Evolutionary conservation across 2,113 vertebrate species (phyloP), one percentile per base, ranked within the genome.

Genomic region (Tachysurus vachellii): DNA sequence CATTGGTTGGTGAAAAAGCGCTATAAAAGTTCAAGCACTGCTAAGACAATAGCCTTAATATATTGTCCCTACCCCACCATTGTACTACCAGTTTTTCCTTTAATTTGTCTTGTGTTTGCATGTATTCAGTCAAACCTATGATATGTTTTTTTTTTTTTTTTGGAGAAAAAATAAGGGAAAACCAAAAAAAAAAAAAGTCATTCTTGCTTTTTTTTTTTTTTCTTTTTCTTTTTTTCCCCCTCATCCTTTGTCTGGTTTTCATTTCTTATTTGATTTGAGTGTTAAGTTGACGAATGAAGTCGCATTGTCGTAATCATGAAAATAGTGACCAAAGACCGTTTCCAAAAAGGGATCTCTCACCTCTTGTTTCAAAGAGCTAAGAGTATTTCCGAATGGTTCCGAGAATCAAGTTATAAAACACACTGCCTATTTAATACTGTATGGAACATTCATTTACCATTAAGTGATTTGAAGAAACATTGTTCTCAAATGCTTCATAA

Each of bases 281-380:
- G 31, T 64, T 50, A 23, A 53, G 50, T 36, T 70, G 53, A 16
- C 68, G 50, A 83, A 83, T 50, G 31, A 76, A 80, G 57, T 28
- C 21, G 28, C 54, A 59, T 83, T 68, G 14, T 57, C 5, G 7
- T 68, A 59, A 79, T 68, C 79, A 64, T 77, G 11, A 64, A 28
- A 61, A 70, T 23, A 10, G 36, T 66, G 31, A 89, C 88, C 88
- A 89, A 89, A 89, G 75, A 81, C 53, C 11, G 54, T 36, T 50
- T 80, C 13, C 28, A 31, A 61, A 19, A 68, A 68, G 3, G 13
- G 50, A 77, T 68, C 23, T 50, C 16, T 80, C 12, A 12, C 28
- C 62, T 59, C 53, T 62, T 70, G 47, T 83, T 87, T 70, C 42
- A 53, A 36, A 82, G 59, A 86, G 80, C 23, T 77, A 19, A 17